Evolutionary conservation across 2,888 invertebrate species (phyloP), one percentile per base, ranked within the genome.

Genomic region (Xestia ashworthii): DNA sequence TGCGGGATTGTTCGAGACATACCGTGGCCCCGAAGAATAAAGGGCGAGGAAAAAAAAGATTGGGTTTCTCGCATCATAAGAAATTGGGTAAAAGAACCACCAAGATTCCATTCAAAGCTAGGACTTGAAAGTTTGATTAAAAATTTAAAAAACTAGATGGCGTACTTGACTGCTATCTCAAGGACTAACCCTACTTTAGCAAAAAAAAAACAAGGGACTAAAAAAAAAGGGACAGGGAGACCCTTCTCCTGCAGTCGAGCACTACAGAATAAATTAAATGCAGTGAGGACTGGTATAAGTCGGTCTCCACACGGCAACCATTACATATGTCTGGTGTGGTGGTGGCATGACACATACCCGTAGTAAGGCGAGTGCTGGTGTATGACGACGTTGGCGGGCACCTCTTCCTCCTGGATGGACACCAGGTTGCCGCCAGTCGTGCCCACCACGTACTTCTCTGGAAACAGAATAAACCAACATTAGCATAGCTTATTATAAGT

Each of bases 361-460:
- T 96, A 96, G 90, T 96, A 96, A 0, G 96, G 94, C 88, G 94
- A 94, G 89, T 95, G 95, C 82, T 94, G 95, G 81, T 94, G 94
- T 76, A 95, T 91, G 83, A 95, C 88, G 88, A 94, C 91, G 90
- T 90, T 91, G 88, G 94, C 86, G 67, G 94, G 93, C 80, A 92
- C 93, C 84, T 96, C 96, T 87, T 97, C 96, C 91, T 97, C 97
- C 88, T 96, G 95, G 80, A 97, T 95, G 89, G 96, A 95, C 66
- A 96, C 96, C 93, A 96, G 93, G 89, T 94, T 95, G 76, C 96
- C 96, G 82, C 95, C 96, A 22, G 93, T 93, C 81, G 96, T 93
- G 72, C 96, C 97, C 82, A 97, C 96, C 89, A 97, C 96, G 92
- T 96, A 97, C 90, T 97, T 97, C 90, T 97, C 97, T 97, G 95